Percentiles rank a stretch among this genome's conserved stretches.
These are phyloP conservation scores for Pachyramphus minor DNA, from an alignment of 2,113 vertebrate genomes.

Conservation along the genomic window DNA sequence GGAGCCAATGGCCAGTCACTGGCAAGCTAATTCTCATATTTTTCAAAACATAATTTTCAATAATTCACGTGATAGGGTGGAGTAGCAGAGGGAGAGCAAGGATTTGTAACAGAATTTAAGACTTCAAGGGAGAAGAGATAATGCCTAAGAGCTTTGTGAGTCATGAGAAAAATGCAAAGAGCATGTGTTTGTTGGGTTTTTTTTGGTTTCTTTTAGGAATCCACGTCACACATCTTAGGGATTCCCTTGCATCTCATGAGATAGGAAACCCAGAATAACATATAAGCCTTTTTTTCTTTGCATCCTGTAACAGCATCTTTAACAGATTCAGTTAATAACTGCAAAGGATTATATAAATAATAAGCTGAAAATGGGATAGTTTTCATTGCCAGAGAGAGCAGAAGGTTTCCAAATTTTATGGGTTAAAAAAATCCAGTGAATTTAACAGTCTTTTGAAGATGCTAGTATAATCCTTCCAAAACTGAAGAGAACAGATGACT, in stretches of 20 bases:
- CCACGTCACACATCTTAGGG: fast-evolving
- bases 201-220: not conserved
- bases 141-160: fast-evolving
- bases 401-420: conserved; percentile 29
- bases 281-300: not conserved
- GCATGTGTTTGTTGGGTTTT: not conserved
- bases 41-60: not conserved
- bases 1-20: not conserved
- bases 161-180: not conserved
- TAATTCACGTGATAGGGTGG: not conserved
- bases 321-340: not conserved
- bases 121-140: not conserved
- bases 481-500: conserved; percentile 68
- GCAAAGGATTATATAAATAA: not conserved
- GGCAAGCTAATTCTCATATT: not conserved
- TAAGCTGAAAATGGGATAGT: not conserved
- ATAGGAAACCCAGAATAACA: not conserved
- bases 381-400: conserved; percentile 17
- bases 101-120: not conserved
- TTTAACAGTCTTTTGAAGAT: conserved; percentile 59
- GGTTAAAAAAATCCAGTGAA: conserved; percentile 51
- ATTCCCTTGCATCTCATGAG: not conserved
- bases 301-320: not conserved
- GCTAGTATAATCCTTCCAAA: conserved; percentile 50
- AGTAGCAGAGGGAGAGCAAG: not conserved